Evolutionary conservation across 2,888 invertebrate species (phyloP), one percentile per base, ranked within the genome.

Genomic region (Slavum lentiscoides): DNA sequence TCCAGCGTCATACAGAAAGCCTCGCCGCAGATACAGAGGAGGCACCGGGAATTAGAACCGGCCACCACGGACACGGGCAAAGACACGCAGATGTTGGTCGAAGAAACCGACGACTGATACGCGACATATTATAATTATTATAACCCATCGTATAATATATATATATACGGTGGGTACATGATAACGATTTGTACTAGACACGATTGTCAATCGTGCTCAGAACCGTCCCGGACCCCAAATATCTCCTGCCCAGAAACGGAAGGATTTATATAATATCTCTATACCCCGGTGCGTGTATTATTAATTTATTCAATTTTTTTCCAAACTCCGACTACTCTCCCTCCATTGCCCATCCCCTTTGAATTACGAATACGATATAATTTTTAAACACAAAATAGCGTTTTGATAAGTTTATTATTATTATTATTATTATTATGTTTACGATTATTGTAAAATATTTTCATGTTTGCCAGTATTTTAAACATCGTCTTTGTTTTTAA

Each of bases 41-140:
- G 92, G 87, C 93, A 92, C 86, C 91, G 91, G 84, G 92, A 93
- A 86, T 89, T 96, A 82, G 94, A 95, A 88, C 96, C 96, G 6
- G 91, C 92, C 75, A 88, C 90, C 82, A 90, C 91, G 82, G 96
- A 96, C 87, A 94, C 94, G 81, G 95, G 95, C 86, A 94, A 93
- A 87, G 96, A 96, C 88, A 96, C 96, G 69, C 94, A 94, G 87
- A 92, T 93, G 87, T 90, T 96, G 84, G 96, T 96, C 84, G 92
- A 92, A 87, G 96, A 96, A 89, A 80, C 80, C 19, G 80, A 80
- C 80, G 80, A 80, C 70, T 80, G 58, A 30, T 30, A 30, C 30
- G 30, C 30, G 30, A 30, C 30, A 30, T 30, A 30, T 30, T 30
- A 30, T 30, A 30, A 30, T 30, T 30, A 30, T 30, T 30, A 30